Evolutionary conservation across 1,140 invertebrate genomes (phyloP).

Genomic region (Paramacrobiotus metropolitanus): DNA sequence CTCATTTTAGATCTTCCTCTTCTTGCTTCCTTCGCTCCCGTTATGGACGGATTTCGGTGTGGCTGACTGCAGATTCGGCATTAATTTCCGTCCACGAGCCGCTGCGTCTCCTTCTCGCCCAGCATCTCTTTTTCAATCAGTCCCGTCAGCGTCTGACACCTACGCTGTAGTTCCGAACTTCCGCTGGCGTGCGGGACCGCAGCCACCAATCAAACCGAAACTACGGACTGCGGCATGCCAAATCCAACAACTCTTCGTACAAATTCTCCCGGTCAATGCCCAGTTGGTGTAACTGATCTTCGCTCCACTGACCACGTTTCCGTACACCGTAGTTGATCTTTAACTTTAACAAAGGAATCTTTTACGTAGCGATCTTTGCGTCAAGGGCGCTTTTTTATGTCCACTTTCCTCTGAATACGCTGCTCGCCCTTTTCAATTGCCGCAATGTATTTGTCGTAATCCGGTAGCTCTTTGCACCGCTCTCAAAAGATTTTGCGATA

Average conservation of each 20-base stretch:
- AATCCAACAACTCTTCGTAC: constrained; percentile 80
- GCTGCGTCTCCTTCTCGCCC: constrained; percentile 6
- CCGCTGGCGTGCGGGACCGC: constrained; percentile 66
- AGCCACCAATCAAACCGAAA: constrained; percentile 99
- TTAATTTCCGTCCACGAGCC: no score
- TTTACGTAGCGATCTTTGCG: constrained; percentile 88
- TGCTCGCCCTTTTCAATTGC: constrained; percentile 93
- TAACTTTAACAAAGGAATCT: constrained; percentile 92
- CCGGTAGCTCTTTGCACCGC: constrained; percentile 74
- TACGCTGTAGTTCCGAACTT: constrained; percentile 76
- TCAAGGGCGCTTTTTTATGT: constrained; percentile 93
- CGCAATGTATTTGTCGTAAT: constrained; percentile 87
- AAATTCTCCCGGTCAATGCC: constrained; percentile 99
- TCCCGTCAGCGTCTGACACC: constrained; percentile 92
- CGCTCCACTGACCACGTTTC: constrained; percentile 96
- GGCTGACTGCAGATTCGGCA: no score
- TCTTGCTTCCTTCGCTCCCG: no score
- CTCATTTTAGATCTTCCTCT: no score
- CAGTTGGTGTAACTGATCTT: constrained; percentile 94
- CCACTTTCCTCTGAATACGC: constrained; percentile 79
- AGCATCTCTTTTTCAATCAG: constrained; percentile 77
- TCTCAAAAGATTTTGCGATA: constrained; percentile 98
- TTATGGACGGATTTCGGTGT: no score
- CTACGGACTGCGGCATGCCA: constrained; percentile 54
- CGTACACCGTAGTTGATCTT: constrained; percentile 74